Evolutionary conservation across 2,113 vertebrate species (phyloP), one percentile per base, ranked within the genome.

Genomic region (Pampusana beccarii): DNA sequence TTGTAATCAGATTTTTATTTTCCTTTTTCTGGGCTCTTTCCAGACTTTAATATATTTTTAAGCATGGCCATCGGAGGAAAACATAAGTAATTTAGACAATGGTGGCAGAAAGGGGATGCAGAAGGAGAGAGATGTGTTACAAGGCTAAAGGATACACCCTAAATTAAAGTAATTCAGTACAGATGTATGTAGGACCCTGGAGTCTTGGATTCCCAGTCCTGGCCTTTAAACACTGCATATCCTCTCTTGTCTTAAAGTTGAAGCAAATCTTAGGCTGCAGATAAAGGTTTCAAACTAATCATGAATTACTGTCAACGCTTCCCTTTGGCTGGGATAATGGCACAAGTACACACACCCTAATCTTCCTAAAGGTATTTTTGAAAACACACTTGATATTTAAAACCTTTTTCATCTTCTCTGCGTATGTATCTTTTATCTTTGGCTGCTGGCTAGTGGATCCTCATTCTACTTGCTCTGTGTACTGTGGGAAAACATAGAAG

Each of bases 251-350:
- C 60, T 89, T 82, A 72, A 80, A 92, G 28, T 4, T 18, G 61
- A 90, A 69, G 58, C 26, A 92, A 60, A 91, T 75, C 36, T 75
- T 95, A 66, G n/a, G 46, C 84, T 75, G 46, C n/a, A 96, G 70
- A 72, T 73, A 91, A 74, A 73, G 36, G 25, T 87, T 94, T 93
- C 62, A 90, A 85, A 80, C n/a, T 73, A 85, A 82, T 79, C 15
- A 85, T 82, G 77, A 92, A 86, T 86, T 88, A 62, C 38, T 70
- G 33, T 58, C 75, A 78, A 13, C 70, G 66, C 10, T 94, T 83
- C 71, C 13, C 16, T 61, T 92, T 81, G 66, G 25, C 53, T 79
- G 21, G 53, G 57, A 44, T 92, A 86, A 94, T 16, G 31, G 62
- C 64, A 90, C 29, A 79, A 80, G 34, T 80, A 62, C 33, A 74